Conservation (phyloP, 1,140 invertebrate species). For the Galleria mellonella region DNA sequence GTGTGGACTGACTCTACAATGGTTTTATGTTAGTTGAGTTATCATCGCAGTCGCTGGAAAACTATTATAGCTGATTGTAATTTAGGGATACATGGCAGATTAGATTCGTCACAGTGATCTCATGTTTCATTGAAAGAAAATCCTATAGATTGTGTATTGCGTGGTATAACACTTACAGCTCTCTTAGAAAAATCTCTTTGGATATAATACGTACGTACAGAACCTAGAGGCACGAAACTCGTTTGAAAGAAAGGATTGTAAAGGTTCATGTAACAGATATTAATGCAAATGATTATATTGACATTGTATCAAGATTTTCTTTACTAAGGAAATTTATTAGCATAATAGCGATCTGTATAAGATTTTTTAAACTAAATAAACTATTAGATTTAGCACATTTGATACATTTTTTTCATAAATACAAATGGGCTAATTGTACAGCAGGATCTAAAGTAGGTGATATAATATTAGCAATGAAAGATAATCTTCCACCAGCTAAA, state of each 20-base stretch:
- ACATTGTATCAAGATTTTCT: neutral
- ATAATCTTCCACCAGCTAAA: too few relatives aligned
- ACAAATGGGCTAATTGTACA: too few relatives aligned
- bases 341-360: neutral
- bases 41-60: constrained; percentile 9
- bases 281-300: too few relatives aligned
- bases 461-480: too few relatives aligned
- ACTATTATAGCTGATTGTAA: constrained; percentile 10
- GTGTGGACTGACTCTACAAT: constrained; percentile 9
- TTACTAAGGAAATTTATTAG: neutral
- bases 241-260: neutral
- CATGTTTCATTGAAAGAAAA: constrained; percentile 9
- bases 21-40: constrained; percentile 11
- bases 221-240: neutral
- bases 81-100: constrained; percentile 5
- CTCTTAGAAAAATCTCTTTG: neutral
- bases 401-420: too few relatives aligned
- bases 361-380: neutral
- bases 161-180: neutral
- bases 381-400: too few relatives aligned
- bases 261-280: neutral
- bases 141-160: neutral
- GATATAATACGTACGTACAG: neutral
- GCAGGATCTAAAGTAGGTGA: too few relatives aligned
- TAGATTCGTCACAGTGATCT: constrained; percentile 4